These are phyloP conservation scores for Melanotaenia boesemani DNA, from an alignment of 2,797 vertebrate species.

Conservation along the genomic window DNA sequence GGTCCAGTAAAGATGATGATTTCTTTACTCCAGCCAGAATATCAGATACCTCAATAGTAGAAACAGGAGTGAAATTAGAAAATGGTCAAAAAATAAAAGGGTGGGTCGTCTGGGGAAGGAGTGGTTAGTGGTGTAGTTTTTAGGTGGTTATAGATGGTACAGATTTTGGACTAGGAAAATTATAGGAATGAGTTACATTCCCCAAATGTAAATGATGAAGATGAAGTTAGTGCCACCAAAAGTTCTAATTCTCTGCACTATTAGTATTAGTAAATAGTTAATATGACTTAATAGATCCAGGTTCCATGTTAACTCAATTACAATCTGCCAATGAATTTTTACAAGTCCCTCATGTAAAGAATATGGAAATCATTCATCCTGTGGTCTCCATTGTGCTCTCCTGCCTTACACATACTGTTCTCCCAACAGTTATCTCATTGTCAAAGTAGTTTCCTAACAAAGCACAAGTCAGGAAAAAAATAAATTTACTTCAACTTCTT, in stretches of 20 bases:
- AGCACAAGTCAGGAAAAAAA: conserved; percentile 12
- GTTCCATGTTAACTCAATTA: conserved; percentile 57
- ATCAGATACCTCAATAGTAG: too few relatives aligned
- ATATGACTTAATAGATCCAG: conserved; percentile 43
- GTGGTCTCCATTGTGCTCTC: neutral
- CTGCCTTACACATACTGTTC: conserved; percentile 6
- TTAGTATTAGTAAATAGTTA: conserved; percentile 15
- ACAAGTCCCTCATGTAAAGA: conserved; percentile 30
- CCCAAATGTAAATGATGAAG: too few relatives aligned
- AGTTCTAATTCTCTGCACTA: conserved; percentile 24
- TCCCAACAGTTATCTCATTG: conserved; percentile 25
- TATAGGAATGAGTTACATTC: too few relatives aligned
- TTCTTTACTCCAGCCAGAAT: too few relatives aligned
- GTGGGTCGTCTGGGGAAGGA: too few relatives aligned
- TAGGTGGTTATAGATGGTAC: too few relatives aligned
- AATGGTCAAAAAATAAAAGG: too few relatives aligned
- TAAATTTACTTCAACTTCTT: conserved; percentile 10
- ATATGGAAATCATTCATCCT: conserved; percentile 37
- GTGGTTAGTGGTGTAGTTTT: too few relatives aligned
- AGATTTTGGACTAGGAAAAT: too few relatives aligned
- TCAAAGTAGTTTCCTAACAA: conserved; percentile 13
- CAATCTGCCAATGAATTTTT: conserved; percentile 40
- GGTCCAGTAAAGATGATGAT: too few relatives aligned
- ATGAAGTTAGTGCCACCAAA: neutral
- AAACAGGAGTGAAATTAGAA: too few relatives aligned